Evolutionary conservation across 2,888 invertebrate genomes (phyloP).

Genomic region (Matsumyia berberina): DNA sequence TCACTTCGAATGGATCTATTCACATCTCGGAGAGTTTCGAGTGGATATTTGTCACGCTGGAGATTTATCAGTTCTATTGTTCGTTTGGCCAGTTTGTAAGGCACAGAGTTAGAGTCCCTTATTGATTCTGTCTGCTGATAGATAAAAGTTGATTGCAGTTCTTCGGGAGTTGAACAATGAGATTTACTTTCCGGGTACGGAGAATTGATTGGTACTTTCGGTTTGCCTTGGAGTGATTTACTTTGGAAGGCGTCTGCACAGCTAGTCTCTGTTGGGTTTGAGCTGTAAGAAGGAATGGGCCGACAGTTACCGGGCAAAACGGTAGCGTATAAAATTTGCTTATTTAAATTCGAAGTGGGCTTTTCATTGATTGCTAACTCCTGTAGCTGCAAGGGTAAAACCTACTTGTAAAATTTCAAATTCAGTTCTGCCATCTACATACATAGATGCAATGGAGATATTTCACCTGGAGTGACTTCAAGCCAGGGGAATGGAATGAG

Average conservation of each 20-base stretch:
- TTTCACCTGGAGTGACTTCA: too few species aligned
- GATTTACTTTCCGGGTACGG: conserved; percentile 30
- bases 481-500: too few species aligned
- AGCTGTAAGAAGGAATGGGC: background rate
- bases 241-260: conserved; percentile 1
- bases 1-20: conserved; percentile 25
- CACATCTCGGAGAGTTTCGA: conserved; percentile 2
- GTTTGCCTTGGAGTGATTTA: conserved; percentile 41
- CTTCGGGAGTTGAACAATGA: conserved; percentile 16
- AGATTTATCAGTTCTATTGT: conserved; percentile 67
- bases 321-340: conserved; percentile 33
- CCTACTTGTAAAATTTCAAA: background rate
- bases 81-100: conserved; percentile 12
- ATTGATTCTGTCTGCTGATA: conserved; percentile 53
- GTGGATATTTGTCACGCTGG: conserved; percentile 45
- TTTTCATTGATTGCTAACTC: conserved; percentile 15
- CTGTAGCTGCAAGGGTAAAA: background rate
- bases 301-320: background rate
- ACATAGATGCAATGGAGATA: background rate
- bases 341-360: conserved; percentile 8
- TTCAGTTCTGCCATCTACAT: background rate
- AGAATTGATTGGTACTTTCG: conserved; percentile 56
- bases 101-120: conserved; percentile 34
- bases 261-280: background rate
- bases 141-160: conserved; percentile 55